These are phyloP conservation scores for Tryphoninae sp. DNA, from an alignment of 2,888 invertebrate genomes.

Conservation along the genomic window DNA sequence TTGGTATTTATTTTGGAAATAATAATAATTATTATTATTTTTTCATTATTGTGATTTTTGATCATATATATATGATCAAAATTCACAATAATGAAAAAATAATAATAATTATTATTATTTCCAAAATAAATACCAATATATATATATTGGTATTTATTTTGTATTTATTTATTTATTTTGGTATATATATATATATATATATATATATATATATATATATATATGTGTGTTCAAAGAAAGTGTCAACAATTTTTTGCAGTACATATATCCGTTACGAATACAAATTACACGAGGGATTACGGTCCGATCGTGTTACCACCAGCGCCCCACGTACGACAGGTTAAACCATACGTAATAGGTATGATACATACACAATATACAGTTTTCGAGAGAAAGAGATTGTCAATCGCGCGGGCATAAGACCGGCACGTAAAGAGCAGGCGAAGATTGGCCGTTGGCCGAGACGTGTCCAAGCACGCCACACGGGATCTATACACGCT, in stretches of 20 bases:
- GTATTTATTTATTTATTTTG: too few species aligned
- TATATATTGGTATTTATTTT: too few species aligned
- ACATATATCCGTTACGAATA: neutral
- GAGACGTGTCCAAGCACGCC: slow-evolving; percentile 18
- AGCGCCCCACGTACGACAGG: neutral
- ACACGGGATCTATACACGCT: slow-evolving; percentile 15
- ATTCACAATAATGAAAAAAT: neutral
- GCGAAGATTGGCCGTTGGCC: slow-evolving; percentile 29
- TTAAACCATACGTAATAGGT: slow-evolving; percentile 8
- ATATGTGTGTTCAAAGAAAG: too few species aligned
- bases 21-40: neutral
- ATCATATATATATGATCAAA: neutral
- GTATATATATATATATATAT: too few species aligned
- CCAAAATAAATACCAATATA: too few species aligned
- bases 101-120: neutral
- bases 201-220: too few species aligned
- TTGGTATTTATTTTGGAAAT: neutral
- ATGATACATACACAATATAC: neutral
- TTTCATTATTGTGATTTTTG: neutral
- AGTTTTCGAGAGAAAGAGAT: slow-evolving; percentile 11
- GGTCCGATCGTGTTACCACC: neutral
- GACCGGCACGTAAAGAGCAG: slow-evolving; percentile 22
- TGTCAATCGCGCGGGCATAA: slow-evolving; percentile 32
- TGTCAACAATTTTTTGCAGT: neutral
- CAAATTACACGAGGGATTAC: neutral